Evolutionary conservation across 2,797 vertebrate genomes (phyloP).

Genomic region (Oreochromis mossambicus): DNA sequence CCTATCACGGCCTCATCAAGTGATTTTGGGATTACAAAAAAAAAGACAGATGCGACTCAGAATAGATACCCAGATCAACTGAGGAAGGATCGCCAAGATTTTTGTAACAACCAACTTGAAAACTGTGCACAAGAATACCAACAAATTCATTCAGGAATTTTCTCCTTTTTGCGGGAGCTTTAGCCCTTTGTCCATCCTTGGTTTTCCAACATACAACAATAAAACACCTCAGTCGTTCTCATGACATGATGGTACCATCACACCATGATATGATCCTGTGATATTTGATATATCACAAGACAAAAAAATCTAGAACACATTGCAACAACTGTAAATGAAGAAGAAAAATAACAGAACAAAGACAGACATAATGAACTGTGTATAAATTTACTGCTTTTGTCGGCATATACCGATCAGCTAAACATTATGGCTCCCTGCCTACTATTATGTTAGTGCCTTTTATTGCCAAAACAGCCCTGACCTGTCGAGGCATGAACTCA

Average conservation of each 20-base stretch:
- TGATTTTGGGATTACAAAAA: background rate
- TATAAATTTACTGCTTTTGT: background rate
- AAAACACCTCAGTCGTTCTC: accelerated
- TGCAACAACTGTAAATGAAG: background rate
- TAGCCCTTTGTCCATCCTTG: background rate
- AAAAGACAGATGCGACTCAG: background rate
- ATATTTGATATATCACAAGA: background rate
- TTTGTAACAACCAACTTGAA: background rate
- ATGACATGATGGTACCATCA: background rate
- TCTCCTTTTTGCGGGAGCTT: accelerated
- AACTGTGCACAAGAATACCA: background rate
- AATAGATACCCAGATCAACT: background rate
- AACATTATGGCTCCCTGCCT: background rate
- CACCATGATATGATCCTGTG: background rate
- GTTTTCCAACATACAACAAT: background rate
- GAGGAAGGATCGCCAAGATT: background rate
- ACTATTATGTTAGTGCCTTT: background rate
- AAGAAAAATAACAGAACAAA: background rate
- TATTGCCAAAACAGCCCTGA: background rate
- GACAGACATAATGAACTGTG: background rate
- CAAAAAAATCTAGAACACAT: background rate
- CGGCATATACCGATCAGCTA: background rate
- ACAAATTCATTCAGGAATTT: background rate
- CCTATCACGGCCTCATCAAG: background rate
- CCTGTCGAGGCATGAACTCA: background rate